phyloP scores from a whole-genome alignment of 2,888 invertebrate species.

The Xanthorhoe spadicearia region DNA sequence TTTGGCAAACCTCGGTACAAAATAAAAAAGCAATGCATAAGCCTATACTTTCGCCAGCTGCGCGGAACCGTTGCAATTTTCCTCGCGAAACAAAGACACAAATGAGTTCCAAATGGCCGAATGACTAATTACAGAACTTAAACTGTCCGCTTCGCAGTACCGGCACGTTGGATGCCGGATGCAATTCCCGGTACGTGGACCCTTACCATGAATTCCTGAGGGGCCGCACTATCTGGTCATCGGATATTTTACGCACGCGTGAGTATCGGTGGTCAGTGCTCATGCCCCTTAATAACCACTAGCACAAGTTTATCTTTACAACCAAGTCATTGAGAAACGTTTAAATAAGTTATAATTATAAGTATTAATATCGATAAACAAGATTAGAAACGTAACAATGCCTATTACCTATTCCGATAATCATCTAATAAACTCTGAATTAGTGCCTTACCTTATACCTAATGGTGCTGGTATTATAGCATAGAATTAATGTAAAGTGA shows the following conservation, averaged over 20 bases:
- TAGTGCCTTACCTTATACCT: slow-evolving; percentile 9
- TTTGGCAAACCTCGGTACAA: neutral
- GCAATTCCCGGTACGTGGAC: slow-evolving; percentile 50
- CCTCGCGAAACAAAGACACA: slow-evolving; percentile 40
- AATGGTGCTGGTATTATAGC: slow-evolving; percentile 12
- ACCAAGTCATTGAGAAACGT: neutral
- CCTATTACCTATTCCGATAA: neutral
- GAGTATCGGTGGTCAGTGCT: slow-evolving; percentile 18
- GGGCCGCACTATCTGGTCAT: slow-evolving; percentile 36
- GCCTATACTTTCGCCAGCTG: slow-evolving; percentile 3
- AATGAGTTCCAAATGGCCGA: slow-evolving; percentile 40
- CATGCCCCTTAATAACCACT: neutral
- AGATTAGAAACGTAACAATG: neutral
- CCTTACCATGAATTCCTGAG: slow-evolving; percentile 35
- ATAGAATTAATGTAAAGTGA: slow-evolving; percentile 6
- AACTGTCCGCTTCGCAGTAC: slow-evolving; percentile 47
- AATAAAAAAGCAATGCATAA: neutral
- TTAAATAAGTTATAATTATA: neutral
- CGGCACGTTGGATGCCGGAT: slow-evolving; percentile 53
- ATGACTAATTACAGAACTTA: slow-evolving; percentile 58
- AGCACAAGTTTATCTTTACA: neutral
- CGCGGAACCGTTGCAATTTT: slow-evolving; percentile 16
- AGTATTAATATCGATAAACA: neutral
- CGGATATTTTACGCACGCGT: slow-evolving; percentile 32
- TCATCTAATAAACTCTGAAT: slow-evolving; percentile 1